Base-by-base conservation (phyloP, 2,113 vertebrate genomes). In the Mobula hypostoma region DNA sequence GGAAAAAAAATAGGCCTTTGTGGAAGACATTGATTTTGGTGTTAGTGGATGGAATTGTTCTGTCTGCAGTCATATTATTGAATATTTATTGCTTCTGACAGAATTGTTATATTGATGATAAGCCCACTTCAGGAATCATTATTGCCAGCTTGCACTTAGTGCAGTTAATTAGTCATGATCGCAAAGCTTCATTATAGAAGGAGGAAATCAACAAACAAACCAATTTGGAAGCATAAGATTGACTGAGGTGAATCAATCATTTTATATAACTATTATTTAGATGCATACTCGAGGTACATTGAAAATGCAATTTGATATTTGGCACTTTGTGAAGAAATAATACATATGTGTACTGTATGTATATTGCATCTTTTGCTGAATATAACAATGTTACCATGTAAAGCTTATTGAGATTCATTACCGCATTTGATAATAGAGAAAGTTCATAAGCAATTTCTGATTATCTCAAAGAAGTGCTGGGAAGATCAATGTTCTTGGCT, bases 21-120 rank as follows among this genome's bases (percentile, higher is more conserved):
- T 74, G 70, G n/a, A 74, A 32, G 70, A 74, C 70, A 87, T 87
- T 93, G 91, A 93, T 93, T 93, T 76, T 29, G 70, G 24, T 24
- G 36, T 93, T 70, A 93, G 48, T 56, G 32, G 91, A 93, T 48
- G 21, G 40, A 93, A 93, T 72, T 48, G 40, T n/a, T 56, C 68
- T 40, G 19, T 93, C 66, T 74, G 32, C 91, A 76, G 12, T 93
- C 2, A 27, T 93, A 74, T 93, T 74, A 27, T 40, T 76, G 91
- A 70, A 17, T 66, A 21, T 76, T 74, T 93, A 93, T 11, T 56
- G 40, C 36, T 56, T 70, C 32, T 40, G 48, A 36, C 29, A 29
- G 66, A 48, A 40, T 48, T 19, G 66, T 48, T 36, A 74, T 40
- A 72, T 72, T 56, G 66, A 93, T 56, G 68, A 27, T 70, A 72